Evolutionary conservation across 2,888 invertebrate species (phyloP), one percentile per base, ranked within the genome.

Genomic region (Andrena bicolor): DNA sequence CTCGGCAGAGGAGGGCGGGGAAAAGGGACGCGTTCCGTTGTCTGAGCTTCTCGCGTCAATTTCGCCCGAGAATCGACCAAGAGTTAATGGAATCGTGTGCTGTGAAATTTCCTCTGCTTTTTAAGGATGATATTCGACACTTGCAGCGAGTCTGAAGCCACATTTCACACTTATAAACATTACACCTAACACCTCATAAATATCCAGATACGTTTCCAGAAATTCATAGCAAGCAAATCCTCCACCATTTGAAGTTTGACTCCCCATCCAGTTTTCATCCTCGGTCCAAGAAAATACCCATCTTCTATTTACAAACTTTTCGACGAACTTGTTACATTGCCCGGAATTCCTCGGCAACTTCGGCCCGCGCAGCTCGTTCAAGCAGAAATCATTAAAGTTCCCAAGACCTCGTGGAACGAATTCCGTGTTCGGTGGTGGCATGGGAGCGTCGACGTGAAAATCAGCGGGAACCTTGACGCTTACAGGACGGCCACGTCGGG

Each of bases 221-320:
- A 41, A 51, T 51, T 20, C 2, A 51, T 51, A n/a, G 16, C 51
- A 20, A 51, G 20, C 20, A 20, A n/a, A 51, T 20, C 32, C 32
- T 7, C 13, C 49, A 2, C 7, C 20, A n/a, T 6, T 13, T 13
- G 10, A 30, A 20, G 7, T 13, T 16, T 0, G 41, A 5, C 41
- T 13, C 7, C 0, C 2, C 49, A 23, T n/a, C 7, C 13, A 41
- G 41, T 41, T 41, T 5, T 41, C 41, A 28, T 49, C 48, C 20
- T 20, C 28, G n/a, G 2, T 1, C 13, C 16, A 28, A 32, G 61
- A 49, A 48, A 63, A 61, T 20, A 49, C 30, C 13, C 16, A 20
- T 58, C 23, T 23, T 16, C 49, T 71, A 23, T 32, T 71, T 49
- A 49, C 61, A 63, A 63, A 41, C 63, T 72, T 63, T 26, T 26